Evolutionary conservation across 2,888 invertebrate genomes (phyloP).

Genomic region (Catocala nupta): DNA sequence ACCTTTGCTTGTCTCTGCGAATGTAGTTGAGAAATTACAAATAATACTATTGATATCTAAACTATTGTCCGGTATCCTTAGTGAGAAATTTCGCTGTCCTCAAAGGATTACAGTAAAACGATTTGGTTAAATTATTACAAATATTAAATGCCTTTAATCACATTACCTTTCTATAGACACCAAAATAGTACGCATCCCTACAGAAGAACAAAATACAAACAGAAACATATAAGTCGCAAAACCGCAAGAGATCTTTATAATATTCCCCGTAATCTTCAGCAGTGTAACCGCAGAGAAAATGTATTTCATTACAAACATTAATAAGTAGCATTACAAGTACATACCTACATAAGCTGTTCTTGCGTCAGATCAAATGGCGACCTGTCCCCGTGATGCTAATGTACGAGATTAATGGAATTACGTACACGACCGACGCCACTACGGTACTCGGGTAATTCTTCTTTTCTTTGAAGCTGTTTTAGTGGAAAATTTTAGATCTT

Average conservation of each 20-base stretch:
- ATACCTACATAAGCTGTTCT: conserved; percentile 61
- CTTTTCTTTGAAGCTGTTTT: conserved; percentile 51
- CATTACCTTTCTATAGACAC: no score
- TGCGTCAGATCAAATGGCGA: conserved; percentile 73
- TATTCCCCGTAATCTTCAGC: conserved; percentile 57
- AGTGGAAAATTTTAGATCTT: neutral
- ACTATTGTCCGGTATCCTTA: no score
- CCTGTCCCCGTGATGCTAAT: conserved; percentile 77
- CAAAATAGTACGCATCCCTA: neutral
- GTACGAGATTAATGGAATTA: conserved; percentile 80
- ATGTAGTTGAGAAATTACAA: no score
- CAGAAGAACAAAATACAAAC: conserved; percentile 3
- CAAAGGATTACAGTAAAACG: no score
- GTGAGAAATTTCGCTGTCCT: no score
- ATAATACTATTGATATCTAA: no score
- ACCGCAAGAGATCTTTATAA: conserved; percentile 51
- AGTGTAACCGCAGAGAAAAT: conserved; percentile 56
- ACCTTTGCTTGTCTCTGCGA: no score
- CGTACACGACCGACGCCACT: conserved; percentile 57
- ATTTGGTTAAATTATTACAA: no score
- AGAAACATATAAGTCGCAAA: conserved; percentile 17
- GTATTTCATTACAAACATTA: conserved; percentile 71
- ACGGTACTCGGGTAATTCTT: conserved; percentile 65
- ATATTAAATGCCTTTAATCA: no score
- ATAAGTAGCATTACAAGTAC: conserved; percentile 68